Base-by-base conservation (phyloP, 2,113 vertebrate genomes). In the Oncorhynchus kisutch region DNA sequence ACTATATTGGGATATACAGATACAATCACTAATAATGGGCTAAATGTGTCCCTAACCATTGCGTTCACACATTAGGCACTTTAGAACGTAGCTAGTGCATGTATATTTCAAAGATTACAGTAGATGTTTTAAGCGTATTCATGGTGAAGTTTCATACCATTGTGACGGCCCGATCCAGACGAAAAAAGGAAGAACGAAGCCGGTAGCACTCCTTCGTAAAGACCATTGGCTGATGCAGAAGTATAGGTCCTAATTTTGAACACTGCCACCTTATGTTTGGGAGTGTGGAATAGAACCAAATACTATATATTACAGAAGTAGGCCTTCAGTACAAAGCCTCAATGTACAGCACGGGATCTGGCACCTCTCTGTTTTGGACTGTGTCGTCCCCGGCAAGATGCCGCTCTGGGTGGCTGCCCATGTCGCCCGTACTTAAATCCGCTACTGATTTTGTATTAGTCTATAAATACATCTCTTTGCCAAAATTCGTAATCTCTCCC, bases 121-220 rank as follows among this genome's bases (percentile, higher is more conserved):
- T 78, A 0, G 92, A 93, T 93, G 25, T 13, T 4, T 9, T 64
- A 81, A 83, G 5, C 27, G 31, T 20, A 29, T n/a, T 4, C 0
- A 49, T 66, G 77, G 60, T 24, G 2, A 39, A 0, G 1, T 64
- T 76, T 76, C 91, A 6, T 86, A 93, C 92, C 91, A 93, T 93
- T 85, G 78, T 25, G 67, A 84, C 91, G 82, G 18, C 88, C 92
- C 88, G 83, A 75, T 69, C 90, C 84, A 86, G 85, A 87, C 79
- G 77, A 76, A 90, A 91, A 93, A 91, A 93, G 92, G 82, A 82
- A 91, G 86, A 1, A 0, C 0, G 3, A 20, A 1, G 0, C 78
- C 88, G 92, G 92, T 92, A 92, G 79, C 75, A 71, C 24, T 80
- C 74, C 34, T 22, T 85, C 12, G 88, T 76, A 81, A 77, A 72